phyloP scores from a whole-genome alignment of 1,140 invertebrate genomes.

The Aphaenogaster rudis region DNA sequence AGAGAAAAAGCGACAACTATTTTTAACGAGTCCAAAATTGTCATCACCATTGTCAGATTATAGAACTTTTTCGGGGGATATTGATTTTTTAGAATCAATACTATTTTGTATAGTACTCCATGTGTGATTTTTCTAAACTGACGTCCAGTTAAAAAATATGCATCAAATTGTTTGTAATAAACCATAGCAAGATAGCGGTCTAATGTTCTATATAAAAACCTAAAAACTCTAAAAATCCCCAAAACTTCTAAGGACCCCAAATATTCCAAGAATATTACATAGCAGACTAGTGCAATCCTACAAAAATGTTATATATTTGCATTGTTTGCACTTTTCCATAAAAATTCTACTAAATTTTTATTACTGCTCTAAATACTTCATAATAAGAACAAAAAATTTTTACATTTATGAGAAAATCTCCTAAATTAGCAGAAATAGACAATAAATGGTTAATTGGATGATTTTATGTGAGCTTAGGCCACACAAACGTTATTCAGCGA shows the following conservation, averaged over 20 bases:
- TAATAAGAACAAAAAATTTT: neutral
- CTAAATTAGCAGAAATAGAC: neutral
- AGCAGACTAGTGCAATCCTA: neutral
- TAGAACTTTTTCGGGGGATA: neutral
- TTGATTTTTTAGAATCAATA: neutral
- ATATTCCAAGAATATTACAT: neutral
- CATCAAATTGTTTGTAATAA: neutral
- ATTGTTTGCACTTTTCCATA: neutral
- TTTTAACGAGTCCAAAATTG: neutral
- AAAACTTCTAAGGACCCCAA: neutral
- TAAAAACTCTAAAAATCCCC: neutral
- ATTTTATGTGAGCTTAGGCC: neutral
- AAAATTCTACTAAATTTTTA: neutral
- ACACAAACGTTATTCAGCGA: slow-evolving; percentile 3
- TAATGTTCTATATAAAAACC: neutral
- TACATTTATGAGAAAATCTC: neutral
- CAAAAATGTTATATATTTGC: neutral
- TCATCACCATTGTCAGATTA: neutral
- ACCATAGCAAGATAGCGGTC: neutral
- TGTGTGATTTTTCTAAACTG: neutral
- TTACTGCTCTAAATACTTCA: neutral
- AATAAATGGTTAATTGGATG: slow-evolving; percentile 26
- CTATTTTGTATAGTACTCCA: neutral
- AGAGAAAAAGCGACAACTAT: neutral
- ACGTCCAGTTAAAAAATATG: neutral